phyloP scores from a whole-genome alignment of 2,113 vertebrate species.

The Ornithorhynchus anatinus region DNA sequence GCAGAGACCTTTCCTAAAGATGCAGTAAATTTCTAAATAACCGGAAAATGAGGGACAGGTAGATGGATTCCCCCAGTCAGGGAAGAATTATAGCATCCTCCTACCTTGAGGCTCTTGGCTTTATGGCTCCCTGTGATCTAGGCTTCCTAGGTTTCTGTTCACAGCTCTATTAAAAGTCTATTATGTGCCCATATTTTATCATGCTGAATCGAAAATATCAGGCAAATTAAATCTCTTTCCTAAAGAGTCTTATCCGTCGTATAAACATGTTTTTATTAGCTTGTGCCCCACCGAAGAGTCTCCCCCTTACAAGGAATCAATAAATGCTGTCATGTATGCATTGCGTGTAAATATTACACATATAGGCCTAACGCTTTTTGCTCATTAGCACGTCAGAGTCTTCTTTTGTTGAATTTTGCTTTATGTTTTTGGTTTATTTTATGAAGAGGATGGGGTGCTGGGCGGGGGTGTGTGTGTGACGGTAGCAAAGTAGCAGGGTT shows the following conservation, averaged over 20 bases:
- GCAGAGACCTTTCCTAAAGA: neutral
- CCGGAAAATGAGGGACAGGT: conserved; percentile 32
- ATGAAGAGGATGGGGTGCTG: too few relatives aligned
- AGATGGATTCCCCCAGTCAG: conserved; percentile 4
- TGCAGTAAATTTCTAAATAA: conserved; percentile 10
- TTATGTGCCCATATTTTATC: neutral
- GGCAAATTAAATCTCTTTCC: neutral
- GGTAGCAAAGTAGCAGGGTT: too few relatives aligned
- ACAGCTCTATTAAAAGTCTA: neutral
- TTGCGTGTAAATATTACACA: too few relatives aligned
- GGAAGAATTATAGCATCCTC: conserved; percentile 19
- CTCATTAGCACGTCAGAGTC: too few relatives aligned
- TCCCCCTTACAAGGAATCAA: conserved; percentile 4
- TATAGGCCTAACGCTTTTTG: too few relatives aligned
- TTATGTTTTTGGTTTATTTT: too few relatives aligned
- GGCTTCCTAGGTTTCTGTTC: neutral
- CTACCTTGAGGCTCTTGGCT: conserved; percentile 12
- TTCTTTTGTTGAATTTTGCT: too few relatives aligned
- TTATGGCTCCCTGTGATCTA: neutral
- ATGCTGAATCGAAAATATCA: neutral
- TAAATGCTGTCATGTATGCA: neutral
- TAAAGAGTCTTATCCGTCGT: conserved; percentile 4
- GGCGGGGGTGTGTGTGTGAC: too few relatives aligned
- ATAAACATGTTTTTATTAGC: neutral
- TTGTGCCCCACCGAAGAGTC: neutral